Percentiles rank a stretch among this genome's conserved stretches.
Conservation (phyloP, 2,888 invertebrate species). For the Latrodectus elegans region DNA sequence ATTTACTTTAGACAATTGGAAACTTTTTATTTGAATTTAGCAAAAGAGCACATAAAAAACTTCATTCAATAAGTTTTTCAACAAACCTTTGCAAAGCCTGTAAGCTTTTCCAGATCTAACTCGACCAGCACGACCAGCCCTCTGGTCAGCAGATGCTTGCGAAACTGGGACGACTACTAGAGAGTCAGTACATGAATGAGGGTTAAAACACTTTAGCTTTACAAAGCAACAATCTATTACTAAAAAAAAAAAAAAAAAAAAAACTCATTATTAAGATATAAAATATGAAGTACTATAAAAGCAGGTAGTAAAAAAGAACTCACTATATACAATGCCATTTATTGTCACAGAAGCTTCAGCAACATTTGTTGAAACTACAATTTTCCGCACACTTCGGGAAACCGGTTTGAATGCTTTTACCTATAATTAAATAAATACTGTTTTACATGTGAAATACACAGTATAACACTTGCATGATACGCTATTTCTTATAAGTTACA, state of each 20-base stretch:
- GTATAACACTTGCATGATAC: too few species aligned
- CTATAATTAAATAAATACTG: constrained; percentile 15
- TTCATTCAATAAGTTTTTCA: too few species aligned
- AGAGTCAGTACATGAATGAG: constrained; percentile 87
- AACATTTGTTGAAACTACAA: constrained; percentile 95
- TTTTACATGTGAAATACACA: too few species aligned
- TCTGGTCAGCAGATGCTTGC: constrained; percentile 90
- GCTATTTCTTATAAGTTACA: too few species aligned
- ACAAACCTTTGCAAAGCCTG: constrained; percentile 76
- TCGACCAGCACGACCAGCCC: constrained; percentile 94
- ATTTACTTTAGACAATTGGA: background rate
- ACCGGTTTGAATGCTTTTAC: constrained; percentile 87
- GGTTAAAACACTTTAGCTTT: constrained; percentile 92
- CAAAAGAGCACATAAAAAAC: too few species aligned
- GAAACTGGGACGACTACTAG: constrained; percentile 89
- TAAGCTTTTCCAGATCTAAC: constrained; percentile 89
- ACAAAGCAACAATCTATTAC: constrained; percentile 97
- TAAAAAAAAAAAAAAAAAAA: constrained; percentile 74
- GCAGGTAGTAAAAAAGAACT: constrained; percentile 64
- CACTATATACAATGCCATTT: constrained; percentile 91
- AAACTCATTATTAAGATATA: background rate
- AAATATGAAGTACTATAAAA: background rate
- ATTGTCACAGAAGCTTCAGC: constrained; percentile 98
- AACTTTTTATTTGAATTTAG: background rate
- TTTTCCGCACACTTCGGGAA: constrained; percentile 84